These are phyloP conservation scores for Junonia oenone DNA, from an alignment of 2,888 invertebrate species.

Conservation along the genomic window DNA sequence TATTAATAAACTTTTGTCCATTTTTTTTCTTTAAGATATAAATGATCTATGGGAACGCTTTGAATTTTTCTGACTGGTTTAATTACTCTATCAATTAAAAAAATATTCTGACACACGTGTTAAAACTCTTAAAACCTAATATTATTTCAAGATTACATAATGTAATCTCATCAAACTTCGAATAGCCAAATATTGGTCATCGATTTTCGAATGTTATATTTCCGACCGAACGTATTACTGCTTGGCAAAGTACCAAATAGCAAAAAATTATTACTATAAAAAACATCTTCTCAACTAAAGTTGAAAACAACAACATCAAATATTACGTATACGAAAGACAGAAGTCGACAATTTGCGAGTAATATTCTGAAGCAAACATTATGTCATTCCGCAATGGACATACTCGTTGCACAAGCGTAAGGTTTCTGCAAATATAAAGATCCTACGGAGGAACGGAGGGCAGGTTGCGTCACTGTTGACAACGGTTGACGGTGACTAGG, in stretches of 20 bases:
- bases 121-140: no score
- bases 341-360: slow-evolving; percentile 3
- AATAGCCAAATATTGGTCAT: neutral
- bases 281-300: neutral
- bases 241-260: slow-evolving; percentile 20
- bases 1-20: neutral
- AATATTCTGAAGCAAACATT: slow-evolving; percentile 5
- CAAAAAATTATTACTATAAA: neutral
- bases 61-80: no score
- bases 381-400: neutral
- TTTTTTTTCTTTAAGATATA: no score
- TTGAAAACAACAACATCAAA: neutral
- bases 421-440: slow-evolving; percentile 29
- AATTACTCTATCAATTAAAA: no score
- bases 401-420: slow-evolving; percentile 6
- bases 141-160: neutral
- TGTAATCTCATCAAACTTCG: neutral
- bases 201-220: slow-evolving; percentile 6
- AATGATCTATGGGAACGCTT: no score
- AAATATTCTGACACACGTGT: no score
- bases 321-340: neutral
- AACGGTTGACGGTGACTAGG: slow-evolving; percentile 16
- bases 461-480: slow-evolving; percentile 40
- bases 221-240: slow-evolving; percentile 8
- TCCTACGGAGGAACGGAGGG: slow-evolving; percentile 22